Conservation (phyloP, 2,888 invertebrate genomes). For the Poecilus cupreus region DNA sequence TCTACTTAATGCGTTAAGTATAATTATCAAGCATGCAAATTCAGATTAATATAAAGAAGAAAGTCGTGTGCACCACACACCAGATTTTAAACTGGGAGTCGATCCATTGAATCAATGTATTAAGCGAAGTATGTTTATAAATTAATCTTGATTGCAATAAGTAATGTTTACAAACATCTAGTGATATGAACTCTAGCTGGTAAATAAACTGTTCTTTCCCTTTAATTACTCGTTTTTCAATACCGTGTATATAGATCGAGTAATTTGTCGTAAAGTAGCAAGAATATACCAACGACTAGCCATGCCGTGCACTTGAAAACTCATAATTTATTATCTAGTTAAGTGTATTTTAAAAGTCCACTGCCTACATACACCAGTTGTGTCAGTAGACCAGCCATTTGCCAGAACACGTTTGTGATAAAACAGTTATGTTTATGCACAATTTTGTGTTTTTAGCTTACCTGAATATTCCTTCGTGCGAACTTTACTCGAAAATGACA, state of each 20-base stretch:
- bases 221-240: slow-evolving; percentile 9
- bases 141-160: not conserved
- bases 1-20: too few species aligned
- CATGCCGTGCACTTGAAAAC: slow-evolving; percentile 30
- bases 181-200: not conserved
- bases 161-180: slow-evolving; percentile 30
- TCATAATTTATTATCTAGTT: slow-evolving; percentile 16
- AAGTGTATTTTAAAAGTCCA: not conserved
- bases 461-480: not conserved
- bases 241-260: not conserved
- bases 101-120: too few species aligned
- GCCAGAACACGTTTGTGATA: slow-evolving; percentile 7
- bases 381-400: slow-evolving; percentile 33
- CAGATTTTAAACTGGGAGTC: too few species aligned
- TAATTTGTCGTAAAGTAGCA: slow-evolving; percentile 27
- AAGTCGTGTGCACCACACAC: too few species aligned
- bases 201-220: slow-evolving; percentile 12
- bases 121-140: not conserved
- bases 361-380: slow-evolving; percentile 14
- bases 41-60: too few species aligned
- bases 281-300: slow-evolving; percentile 6
- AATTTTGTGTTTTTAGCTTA: slow-evolving; percentile 4
- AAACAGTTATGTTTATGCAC: slow-evolving; percentile 35
- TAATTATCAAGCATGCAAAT: too few species aligned
- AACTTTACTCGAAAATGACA: slow-evolving; percentile 37